Evolutionary conservation across 2,888 invertebrate genomes (phyloP).

Genomic region (Agrotis exclamationis): DNA sequence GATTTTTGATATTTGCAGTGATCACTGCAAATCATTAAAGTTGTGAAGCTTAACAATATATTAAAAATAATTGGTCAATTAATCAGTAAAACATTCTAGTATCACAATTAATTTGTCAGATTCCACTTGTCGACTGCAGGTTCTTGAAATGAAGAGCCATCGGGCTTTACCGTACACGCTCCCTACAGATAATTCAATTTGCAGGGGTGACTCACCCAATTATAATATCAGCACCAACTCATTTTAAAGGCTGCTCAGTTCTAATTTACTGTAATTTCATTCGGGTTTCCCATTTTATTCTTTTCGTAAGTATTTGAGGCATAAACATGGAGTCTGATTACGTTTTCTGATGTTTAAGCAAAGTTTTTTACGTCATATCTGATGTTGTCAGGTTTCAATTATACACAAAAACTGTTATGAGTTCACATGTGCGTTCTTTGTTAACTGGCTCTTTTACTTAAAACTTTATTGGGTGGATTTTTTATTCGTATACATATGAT

Average conservation of each 20-base stretch:
- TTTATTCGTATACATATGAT: neutral
- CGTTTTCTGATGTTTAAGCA: constrained; percentile 51
- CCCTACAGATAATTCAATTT: constrained; percentile 70
- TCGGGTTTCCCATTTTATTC: constrained; percentile 61
- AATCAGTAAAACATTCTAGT: constrained; percentile 23
- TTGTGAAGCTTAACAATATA: neutral
- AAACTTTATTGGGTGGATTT: neutral
- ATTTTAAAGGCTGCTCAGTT: constrained; percentile 65
- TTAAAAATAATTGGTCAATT: constrained; percentile 27
- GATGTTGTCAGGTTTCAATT: constrained; percentile 28
- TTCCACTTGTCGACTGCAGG: constrained; percentile 67
- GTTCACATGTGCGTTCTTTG: neutral
- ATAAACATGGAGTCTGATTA: constrained; percentile 57
- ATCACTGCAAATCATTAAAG: too few relatives aligned
- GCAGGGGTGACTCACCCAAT: constrained; percentile 67
- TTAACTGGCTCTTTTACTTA: neutral
- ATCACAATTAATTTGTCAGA: constrained; percentile 66
- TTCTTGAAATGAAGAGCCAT: constrained; percentile 67
- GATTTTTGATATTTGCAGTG: too few relatives aligned
- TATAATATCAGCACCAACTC: constrained; percentile 69
- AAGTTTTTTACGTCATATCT: constrained; percentile 38
- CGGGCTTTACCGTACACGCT: constrained; percentile 60
- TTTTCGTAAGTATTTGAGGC: constrained; percentile 56
- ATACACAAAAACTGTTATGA: constrained; percentile 29
- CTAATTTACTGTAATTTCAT: constrained; percentile 71